Conservation (phyloP, 2,797 vertebrate genomes). For the Crocodylus rhombifer region DNA sequence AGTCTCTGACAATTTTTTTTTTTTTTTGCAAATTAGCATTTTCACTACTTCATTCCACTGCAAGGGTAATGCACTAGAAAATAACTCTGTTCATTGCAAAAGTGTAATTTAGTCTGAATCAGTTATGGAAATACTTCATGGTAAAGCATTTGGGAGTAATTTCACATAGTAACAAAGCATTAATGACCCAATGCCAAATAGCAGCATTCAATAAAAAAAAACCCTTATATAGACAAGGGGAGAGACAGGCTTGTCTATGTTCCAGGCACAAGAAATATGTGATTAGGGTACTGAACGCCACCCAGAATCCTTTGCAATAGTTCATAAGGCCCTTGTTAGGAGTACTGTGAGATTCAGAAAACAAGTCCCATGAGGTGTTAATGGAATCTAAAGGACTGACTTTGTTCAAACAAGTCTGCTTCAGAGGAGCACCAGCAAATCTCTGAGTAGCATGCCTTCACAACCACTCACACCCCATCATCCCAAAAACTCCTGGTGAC, state of each 20-base stretch:
- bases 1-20: neutral
- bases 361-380: neutral
- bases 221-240: fast-evolving
- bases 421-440: fast-evolving
- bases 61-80: neutral
- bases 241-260: neutral
- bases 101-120: neutral
- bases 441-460: fast-evolving
- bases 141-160: neutral
- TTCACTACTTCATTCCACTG: too few relatives aligned
- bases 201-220: neutral
- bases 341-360: neutral
- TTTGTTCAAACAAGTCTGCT: neutral
- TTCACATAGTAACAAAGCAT: neutral
- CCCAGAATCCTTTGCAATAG: neutral
- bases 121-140: neutral
- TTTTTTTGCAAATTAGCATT: neutral
- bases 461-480: neutral
- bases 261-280: neutral
- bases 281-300: neutral
- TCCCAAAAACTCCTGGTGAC: neutral
- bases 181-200: fast-evolving
- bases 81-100: neutral
- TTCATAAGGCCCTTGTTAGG: neutral
- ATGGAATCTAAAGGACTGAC: fast-evolving